phyloP scores from a whole-genome alignment of 2,888 invertebrate species.

The Tuta absoluta region DNA sequence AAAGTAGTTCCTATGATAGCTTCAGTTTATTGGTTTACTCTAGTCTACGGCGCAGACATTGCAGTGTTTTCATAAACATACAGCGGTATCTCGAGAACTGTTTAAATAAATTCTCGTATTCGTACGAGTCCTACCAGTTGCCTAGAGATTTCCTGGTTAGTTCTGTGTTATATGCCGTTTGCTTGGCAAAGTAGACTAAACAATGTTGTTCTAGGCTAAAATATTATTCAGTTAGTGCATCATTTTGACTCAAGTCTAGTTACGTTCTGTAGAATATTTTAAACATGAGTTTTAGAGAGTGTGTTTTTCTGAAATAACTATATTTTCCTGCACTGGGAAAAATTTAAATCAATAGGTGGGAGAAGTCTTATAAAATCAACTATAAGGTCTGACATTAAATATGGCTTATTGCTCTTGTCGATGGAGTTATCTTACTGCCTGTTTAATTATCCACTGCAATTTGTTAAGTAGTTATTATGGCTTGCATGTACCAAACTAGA shows the following conservation, averaged over 20 bases:
- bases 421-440: too few species aligned
- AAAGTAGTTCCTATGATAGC: too few species aligned
- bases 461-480: too few species aligned
- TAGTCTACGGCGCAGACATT: conserved; percentile 3
- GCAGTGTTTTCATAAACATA: conserved; percentile 16
- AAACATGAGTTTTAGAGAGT: too few species aligned
- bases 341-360: too few species aligned
- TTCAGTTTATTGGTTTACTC: background rate
- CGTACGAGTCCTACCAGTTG: background rate
- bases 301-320: too few species aligned
- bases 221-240: conserved; percentile 12
- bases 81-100: conserved; percentile 2
- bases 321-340: too few species aligned
- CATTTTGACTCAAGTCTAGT: background rate
- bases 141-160: background rate
- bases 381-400: too few species aligned
- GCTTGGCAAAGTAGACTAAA: background rate
- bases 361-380: too few species aligned
- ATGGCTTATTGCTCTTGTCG: too few species aligned
- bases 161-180: conserved; percentile 1
- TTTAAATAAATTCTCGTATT: conserved; percentile 13
- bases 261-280: conserved; percentile 22
- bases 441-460: too few species aligned
- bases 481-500: too few species aligned
- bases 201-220: background rate